Evolutionary conservation across 2,113 vertebrate species (phyloP), one percentile per base, ranked within the genome.

Genomic region (Xiphophorus hellerii): DNA sequence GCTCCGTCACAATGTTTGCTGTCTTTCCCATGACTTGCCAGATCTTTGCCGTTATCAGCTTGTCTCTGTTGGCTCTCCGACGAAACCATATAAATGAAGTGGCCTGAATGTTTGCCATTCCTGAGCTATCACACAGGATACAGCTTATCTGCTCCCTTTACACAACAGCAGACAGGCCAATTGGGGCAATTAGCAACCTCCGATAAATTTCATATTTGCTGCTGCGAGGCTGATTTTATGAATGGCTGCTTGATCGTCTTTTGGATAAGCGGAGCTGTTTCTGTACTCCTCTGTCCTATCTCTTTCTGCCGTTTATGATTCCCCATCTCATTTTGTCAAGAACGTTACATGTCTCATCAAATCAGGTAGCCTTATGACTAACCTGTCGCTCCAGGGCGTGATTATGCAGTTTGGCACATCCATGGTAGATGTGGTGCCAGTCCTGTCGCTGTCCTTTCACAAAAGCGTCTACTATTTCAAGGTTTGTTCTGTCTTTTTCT

Each of bases 41-140:
- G 77, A 87, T 86, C 72, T 27, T 1, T 42, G 10, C 63, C 74
- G 61, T 87, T 84, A 89, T 90, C 87, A 35, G 75, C 29, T 69
- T 72, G 48, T 84, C 87, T 90, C 87, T 31, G 77, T 69, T 69
- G 85, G 72, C 80, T 85, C 74, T 10, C 42, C 29, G 75, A 78
- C 71, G 74, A 73, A 60, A 74, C 1, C 3, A 71, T 65, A 66
- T n/a, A 66, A 69, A 78, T 70, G 66, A 68, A 71, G 74, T 44
- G 11, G 39, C 54, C 8, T 77, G 76, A 79, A 80, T 84, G 76
- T 85, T 90, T 89, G 79, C 25, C 84, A 90, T 92, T 92, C 86
- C 84, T 86, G 58, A 62, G 62, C 83, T 89, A 89, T 93, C 84
- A 75, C 61, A 77, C 69, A 87, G 83, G 81, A 89, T 78, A 44